Percentiles rank a stretch among this genome's conserved stretches.
Conservation (phyloP, 64 coral and sea anemone species). For the Hydrozoanthus tunicans region DNA sequence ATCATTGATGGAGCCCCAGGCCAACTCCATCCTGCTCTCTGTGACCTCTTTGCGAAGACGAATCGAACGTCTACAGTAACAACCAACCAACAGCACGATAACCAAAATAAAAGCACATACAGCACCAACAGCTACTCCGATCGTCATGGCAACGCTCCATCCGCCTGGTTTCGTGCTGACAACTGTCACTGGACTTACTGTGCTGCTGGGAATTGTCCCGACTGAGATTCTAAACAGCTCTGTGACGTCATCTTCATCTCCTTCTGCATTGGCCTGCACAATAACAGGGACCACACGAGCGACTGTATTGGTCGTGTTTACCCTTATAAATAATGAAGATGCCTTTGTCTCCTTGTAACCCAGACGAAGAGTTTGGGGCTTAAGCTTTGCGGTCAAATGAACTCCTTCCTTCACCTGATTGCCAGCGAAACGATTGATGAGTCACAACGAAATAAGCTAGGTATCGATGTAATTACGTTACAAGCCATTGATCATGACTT, state of each 20-base stretch:
- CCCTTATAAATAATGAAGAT: not conserved
- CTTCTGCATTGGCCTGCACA: not conserved
- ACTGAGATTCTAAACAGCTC: slow-evolving; percentile 1
- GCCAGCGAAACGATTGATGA: not conserved
- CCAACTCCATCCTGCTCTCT: not conserved
- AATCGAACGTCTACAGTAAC: not conserved
- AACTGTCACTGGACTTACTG: not conserved
- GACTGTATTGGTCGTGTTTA: not conserved
- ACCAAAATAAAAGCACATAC: not conserved
- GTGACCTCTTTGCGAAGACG: not conserved
- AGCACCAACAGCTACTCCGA: not conserved
- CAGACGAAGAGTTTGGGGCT: not conserved
- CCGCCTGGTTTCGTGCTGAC: not conserved
- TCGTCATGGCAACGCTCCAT: not conserved
- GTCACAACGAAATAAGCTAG: not conserved
- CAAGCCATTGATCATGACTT: not conserved
- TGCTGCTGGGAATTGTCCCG: not conserved
- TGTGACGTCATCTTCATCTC: not conserved
- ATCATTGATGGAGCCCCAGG: not conserved
- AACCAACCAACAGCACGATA: not conserved
- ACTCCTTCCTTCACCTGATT: not conserved
- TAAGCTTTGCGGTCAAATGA: not conserved
- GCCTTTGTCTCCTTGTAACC: slow-evolving; percentile 14
- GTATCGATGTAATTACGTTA: not conserved
- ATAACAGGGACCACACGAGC: not conserved